Conservation (phyloP, 2,113 vertebrate genomes). For the Scolopax mira region DNA sequence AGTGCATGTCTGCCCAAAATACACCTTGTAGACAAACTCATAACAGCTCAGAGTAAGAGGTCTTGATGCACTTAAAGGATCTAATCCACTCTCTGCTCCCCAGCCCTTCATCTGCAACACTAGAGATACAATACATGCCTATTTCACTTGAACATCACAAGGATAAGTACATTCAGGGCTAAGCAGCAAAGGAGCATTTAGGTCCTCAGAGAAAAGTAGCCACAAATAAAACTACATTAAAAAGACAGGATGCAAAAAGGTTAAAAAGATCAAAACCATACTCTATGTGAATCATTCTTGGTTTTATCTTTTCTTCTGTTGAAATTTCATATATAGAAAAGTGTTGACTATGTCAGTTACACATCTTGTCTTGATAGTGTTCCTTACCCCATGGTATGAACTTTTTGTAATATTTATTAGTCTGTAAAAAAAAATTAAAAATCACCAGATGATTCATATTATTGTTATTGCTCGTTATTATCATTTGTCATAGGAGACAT, state of each 20-base stretch:
- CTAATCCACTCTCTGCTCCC: neutral
- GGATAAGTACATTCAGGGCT: neutral
- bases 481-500: conserved; percentile 47
- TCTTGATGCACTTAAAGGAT: neutral
- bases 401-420: neutral
- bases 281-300: neutral
- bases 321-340: neutral
- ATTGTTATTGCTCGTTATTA: conserved; percentile 41
- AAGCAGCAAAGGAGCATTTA: neutral
- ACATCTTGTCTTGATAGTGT: neutral
- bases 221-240: neutral
- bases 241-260: neutral
- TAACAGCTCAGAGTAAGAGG: neutral
- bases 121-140: neutral
- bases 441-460: conserved; percentile 20
- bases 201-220: neutral
- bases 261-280: neutral
- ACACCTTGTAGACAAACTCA: neutral
- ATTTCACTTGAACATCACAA: neutral
- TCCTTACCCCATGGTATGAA: neutral
- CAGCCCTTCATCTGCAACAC: neutral
- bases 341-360: neutral
- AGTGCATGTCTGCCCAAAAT: neutral
- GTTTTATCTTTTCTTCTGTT: neutral
- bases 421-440: neutral